Conservation (phyloP, 2,888 invertebrate genomes). For the Caenorhabditis sp. region DNA sequence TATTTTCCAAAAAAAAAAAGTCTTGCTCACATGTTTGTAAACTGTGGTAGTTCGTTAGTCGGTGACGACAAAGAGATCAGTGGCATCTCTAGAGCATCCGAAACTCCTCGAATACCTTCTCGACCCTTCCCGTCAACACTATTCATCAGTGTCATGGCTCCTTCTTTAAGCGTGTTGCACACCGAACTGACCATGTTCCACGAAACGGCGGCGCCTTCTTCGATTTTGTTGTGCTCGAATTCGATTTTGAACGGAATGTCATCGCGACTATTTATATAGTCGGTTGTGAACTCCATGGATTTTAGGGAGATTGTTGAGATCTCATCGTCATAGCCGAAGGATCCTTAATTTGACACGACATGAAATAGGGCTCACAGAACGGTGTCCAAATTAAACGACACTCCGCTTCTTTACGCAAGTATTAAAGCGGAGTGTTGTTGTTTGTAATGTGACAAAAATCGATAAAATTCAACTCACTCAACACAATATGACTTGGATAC, state of each 20-base stretch:
- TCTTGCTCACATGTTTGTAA: conserved; percentile 34
- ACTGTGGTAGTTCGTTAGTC: conserved; percentile 30
- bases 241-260: conserved; percentile 54
- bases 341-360: too few species aligned
- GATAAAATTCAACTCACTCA: conserved; percentile 26
- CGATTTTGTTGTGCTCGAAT: conserved; percentile 50
- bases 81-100: conserved; percentile 56
- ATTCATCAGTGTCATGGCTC: conserved; percentile 67
- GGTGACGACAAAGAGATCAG: conserved; percentile 40
- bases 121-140: conserved; percentile 56
- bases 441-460: too few species aligned
- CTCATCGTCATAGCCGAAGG: conserved; percentile 63
- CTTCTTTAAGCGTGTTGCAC: conserved; percentile 65
- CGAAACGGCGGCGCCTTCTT: conserved; percentile 47
- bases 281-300: conserved; percentile 51
- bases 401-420: too few species aligned
- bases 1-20: neutral
- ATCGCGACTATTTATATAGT: conserved; percentile 52
- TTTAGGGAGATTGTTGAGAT: conserved; percentile 35
- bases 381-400: too few species aligned
- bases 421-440: too few species aligned
- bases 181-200: conserved; percentile 61
- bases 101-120: conserved; percentile 51
- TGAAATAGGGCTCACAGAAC: too few species aligned
- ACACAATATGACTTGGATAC: conserved; percentile 44